Base-by-base conservation (phyloP, 2,113 vertebrate genomes). In the Phalacrocorax aristotelis region DNA sequence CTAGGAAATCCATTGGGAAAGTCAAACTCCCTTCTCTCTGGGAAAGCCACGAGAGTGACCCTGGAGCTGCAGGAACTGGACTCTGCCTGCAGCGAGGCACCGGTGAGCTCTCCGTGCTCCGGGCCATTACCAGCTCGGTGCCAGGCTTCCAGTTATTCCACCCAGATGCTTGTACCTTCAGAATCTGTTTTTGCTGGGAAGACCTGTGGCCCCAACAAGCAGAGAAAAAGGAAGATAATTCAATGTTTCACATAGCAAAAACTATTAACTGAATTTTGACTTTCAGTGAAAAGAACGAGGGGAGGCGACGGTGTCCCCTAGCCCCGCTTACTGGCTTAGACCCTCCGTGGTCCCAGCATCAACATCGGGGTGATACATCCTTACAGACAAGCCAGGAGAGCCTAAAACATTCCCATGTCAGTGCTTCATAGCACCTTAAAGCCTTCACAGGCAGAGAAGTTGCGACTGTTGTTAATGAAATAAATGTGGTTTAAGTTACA, bases 71-170 rank as follows among this genome's bases (percentile, higher is more conserved):
- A 74, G 64, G 74, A 26, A 5, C 0, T 19, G 44, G 36, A 7
- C 57, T n/a, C 66, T 79, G 26, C 26, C 60, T 70, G 20, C 27
- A 48, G 52, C 0, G 0, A 83, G 58, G 26, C 30, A 3, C 17
- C 30, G 68, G 40, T 46, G 64, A 86, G 68, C 32, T 20, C 36
- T 74, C 49, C 30, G 2, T 0, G 1, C 15, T 91, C 72, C 2
- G 0, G 0, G 1, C 46, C 11, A 1, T n/a, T 9, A 25, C 20
- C 49, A 66, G 40, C 34, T 86, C 7, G 0, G 22, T 30, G 52
- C 32, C 57, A 29, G 10, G 12, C 34, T 64, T 72, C 18, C 36
- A 52, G 36, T 13, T 91, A 38, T 51, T 71, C 72, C 13, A 32
- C 18, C 44, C 34, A 15, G 38, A 21, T 15, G 11, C n/a, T 72